Conservation (phyloP, 2,797 vertebrate species). For the Meriones psammophilus region DNA sequence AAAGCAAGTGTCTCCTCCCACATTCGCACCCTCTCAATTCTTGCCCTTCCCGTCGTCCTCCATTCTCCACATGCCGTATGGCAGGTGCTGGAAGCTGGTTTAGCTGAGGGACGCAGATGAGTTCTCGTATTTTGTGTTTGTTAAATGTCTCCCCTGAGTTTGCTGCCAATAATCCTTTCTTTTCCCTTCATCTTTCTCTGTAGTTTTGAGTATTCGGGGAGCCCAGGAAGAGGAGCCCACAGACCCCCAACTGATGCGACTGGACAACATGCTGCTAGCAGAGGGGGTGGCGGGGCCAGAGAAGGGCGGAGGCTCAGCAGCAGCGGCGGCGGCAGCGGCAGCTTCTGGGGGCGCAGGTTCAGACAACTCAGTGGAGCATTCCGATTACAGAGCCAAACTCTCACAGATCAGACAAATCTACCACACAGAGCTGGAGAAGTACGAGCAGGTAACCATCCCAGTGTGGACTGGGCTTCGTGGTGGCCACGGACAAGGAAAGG, state of each 20-base stretch:
- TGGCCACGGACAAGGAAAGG: no score
- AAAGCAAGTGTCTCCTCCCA: background rate
- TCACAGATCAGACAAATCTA: constrained; percentile 99
- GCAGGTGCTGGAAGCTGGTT: background rate
- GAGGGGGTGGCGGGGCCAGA: constrained; percentile 97
- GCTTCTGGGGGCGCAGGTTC: constrained; percentile 93
- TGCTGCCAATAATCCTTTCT: background rate
- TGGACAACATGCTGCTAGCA: constrained; percentile 99
- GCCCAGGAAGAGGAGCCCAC: constrained; percentile 98
- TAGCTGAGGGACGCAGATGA: no score
- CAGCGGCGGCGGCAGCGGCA: constrained; percentile 94
- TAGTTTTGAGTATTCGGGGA: constrained; percentile 98
- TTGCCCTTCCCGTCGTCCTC: background rate
- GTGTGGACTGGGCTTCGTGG: rapidly evolving
- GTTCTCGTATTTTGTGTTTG: background rate
- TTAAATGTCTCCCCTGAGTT: background rate
- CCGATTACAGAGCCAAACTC: constrained; percentile 98
- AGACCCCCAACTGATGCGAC: constrained; percentile 97
- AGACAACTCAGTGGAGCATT: constrained; percentile 97
- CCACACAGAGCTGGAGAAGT: constrained; percentile 99
- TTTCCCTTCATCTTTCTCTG: constrained; percentile 68
- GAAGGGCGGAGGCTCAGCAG: constrained; percentile 96
- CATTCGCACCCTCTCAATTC: background rate
- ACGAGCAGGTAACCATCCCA: constrained; percentile 94
- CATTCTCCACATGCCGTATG: rapidly evolving